Base-by-base conservation (phyloP, 2,888 invertebrate species). In the Steinernema scapterisci region DNA sequence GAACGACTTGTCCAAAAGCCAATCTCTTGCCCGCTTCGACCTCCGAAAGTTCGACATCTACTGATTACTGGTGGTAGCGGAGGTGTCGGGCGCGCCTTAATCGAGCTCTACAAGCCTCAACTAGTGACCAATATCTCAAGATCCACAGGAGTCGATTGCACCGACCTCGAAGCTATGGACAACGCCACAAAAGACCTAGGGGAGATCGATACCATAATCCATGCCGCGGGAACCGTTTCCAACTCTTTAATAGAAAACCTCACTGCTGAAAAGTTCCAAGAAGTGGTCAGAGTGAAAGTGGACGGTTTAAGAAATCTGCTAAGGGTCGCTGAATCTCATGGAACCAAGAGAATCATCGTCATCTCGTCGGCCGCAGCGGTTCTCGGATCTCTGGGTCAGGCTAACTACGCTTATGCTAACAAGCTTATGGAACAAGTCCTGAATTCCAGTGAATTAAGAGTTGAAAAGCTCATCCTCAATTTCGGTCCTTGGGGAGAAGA, bases 331-430 rank as follows among this genome's bases (percentile, higher is more conserved):
- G 19, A 43, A 6, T 5, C 38, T 9, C 43, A 73, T 52, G 38
- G 21, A 3, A 45, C 74, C 9, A 44, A 54, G 9, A 46, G 63
- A n/a, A 71, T 80, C 11, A 76, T 81, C 9, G 77, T 77, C 23
- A 78, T 84, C 43, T 83, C 85, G 0, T 86, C 86, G 11, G 75
- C 78, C 3, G 84, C 85, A 0, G 76, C 80, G 0, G 54, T 86
- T 54, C 72, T 84, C 1, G 85, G 86, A n/a, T 86, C 85, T 1
- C 75, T 76, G 23, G 85, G 85, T 9, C 85, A 85, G 72, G 72
- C 80, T 0, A 85, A 85, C 73, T 85, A 85, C 56, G 79, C 82
- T 0, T 82, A 80, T 73, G 82, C 83, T 1, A 85, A 85, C 74
- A 82, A 82, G 31, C 46, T 78, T 52, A 84, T 83, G 75, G 75